Evolutionary conservation across 1,140 invertebrate genomes (phyloP).

Genomic region (Lepidostoma basale): DNA sequence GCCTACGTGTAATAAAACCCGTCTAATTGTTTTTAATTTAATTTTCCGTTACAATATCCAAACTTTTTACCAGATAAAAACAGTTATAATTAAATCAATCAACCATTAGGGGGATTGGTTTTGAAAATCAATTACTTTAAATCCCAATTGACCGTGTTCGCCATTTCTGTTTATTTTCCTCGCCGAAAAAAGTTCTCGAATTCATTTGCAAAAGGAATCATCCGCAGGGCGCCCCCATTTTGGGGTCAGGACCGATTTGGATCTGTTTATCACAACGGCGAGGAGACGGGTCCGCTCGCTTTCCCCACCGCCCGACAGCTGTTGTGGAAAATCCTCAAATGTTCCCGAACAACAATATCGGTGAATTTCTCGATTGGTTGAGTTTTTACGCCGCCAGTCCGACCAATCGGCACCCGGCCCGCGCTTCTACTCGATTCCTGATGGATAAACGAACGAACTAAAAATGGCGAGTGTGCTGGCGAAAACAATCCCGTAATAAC

Average conservation of each 20-base stretch:
- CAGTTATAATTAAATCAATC: no score
- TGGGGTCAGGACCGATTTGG: background rate
- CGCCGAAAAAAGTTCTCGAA: background rate
- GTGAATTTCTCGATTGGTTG: conserved; percentile 10
- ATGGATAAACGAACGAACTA: conserved; percentile 11
- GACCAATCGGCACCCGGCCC: conserved; percentile 3
- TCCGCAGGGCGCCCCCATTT: no score
- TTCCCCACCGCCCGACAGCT: background rate
- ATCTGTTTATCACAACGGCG: background rate
- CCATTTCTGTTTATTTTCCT: background rate
- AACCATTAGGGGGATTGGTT: no score
- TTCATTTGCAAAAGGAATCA: background rate
- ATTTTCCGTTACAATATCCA: no score
- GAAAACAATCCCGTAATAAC: no score
- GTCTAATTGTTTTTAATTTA: no score
- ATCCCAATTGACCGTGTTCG: no score
- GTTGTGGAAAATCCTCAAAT: conserved; percentile 5
- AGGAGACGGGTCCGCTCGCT: no score
- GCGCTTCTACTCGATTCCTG: background rate
- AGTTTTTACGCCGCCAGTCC: conserved; percentile 5
- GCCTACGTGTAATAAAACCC: no score
- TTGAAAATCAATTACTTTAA: no score
- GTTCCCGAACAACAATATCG: background rate
- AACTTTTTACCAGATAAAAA: no score
- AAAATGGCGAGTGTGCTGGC: no score